Evolutionary conservation across 53 echinoderm and acorn worm species (phyloP).

Genomic region (Holothuria leucospilota): DNA sequence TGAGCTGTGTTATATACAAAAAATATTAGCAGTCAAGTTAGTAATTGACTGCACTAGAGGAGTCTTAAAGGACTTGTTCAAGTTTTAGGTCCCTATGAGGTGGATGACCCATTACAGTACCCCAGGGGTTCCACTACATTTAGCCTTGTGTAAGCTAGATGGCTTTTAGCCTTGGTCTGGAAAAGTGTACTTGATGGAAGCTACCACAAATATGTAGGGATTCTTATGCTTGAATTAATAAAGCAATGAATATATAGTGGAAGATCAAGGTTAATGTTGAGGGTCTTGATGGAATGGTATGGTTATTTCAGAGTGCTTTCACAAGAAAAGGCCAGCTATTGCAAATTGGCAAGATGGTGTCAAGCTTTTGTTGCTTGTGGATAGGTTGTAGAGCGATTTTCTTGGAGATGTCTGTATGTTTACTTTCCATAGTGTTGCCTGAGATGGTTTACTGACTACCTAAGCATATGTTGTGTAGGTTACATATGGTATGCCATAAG

Average conservation of each 20-base stretch:
- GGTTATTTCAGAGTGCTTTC: too few relatives aligned
- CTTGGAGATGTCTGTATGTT: too few relatives aligned
- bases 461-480: too few relatives aligned
- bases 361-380: too few relatives aligned
- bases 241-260: constrained; percentile 25
- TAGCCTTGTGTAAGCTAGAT: constrained; percentile 46
- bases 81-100: constrained; percentile 1
- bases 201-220: constrained; percentile 36
- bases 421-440: too few relatives aligned
- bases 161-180: constrained; percentile 9
- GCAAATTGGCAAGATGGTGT: too few relatives aligned
- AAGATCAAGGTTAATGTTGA: constrained; percentile 28
- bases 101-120: constrained; percentile 41
- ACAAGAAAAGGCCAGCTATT: too few relatives aligned
- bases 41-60: constrained; percentile 47
- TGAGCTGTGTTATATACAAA: constrained; percentile 39
- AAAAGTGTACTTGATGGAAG: background rate
- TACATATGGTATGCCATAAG: too few relatives aligned
- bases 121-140: constrained; percentile 44
- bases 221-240: constrained; percentile 45
- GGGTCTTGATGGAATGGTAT: too few relatives aligned
- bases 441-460: too few relatives aligned
- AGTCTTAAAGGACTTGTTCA: constrained; percentile 19
- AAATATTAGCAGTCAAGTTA: constrained; percentile 38
- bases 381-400: too few relatives aligned